phyloP scores from a whole-genome alignment of 2,888 invertebrate genomes.

The Anthrax anthrax region DNA sequence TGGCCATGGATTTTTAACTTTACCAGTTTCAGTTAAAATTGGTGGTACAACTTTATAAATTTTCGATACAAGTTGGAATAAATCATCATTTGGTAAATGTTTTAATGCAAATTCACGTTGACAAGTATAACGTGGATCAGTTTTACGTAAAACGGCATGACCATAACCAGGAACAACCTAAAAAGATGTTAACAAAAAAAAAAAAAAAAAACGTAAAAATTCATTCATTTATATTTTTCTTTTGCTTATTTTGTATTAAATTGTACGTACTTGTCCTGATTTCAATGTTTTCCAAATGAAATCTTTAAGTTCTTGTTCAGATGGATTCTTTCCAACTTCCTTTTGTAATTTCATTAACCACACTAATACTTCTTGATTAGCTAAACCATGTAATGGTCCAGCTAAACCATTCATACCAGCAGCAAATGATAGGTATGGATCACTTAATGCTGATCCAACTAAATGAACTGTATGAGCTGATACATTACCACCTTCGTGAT shows the following conservation, averaged over 20 bases:
- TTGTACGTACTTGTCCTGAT: conserved; percentile 46
- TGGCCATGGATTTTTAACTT: conserved; percentile 87
- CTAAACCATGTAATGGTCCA: conserved; percentile 78
- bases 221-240: not conserved
- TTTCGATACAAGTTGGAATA: conserved; percentile 66
- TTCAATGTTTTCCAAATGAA: conserved; percentile 94
- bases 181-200: not conserved
- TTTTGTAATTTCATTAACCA: conserved; percentile 85
- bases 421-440: conserved; percentile 72
- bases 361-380: conserved; percentile 84
- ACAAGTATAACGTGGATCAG: conserved; percentile 68
- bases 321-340: conserved; percentile 70
- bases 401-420: conserved; percentile 79
- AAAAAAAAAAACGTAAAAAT: not conserved
- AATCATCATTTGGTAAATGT: conserved; percentile 65
- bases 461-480: conserved; percentile 80
- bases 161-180: conserved; percentile 77
- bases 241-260: not conserved
- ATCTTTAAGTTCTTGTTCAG: conserved; percentile 84
- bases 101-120: conserved; percentile 77
- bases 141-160: conserved; percentile 77
- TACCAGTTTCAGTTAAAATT: conserved; percentile 66
- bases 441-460: conserved; percentile 74
- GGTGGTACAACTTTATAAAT: conserved; percentile 74
- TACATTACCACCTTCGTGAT: conserved; percentile 85